Conservation (phyloP, 2,113 vertebrate genomes). For the Salvelinus fontinalis region DNA sequence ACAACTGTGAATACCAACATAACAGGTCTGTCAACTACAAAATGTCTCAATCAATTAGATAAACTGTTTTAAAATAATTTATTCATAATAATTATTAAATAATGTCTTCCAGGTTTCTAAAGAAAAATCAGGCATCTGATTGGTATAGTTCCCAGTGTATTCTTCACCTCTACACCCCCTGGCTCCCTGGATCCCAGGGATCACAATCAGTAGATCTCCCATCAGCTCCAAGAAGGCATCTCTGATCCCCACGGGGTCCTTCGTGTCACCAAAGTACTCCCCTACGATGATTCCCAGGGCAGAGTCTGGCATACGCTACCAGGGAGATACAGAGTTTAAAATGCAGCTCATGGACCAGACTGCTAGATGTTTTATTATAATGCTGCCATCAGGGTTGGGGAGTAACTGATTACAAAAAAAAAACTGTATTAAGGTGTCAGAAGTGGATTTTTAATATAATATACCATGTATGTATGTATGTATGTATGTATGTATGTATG, state of each 20-base stretch:
- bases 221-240: constrained; percentile 2
- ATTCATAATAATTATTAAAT: background rate
- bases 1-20: background rate
- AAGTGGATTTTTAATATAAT: too few species aligned
- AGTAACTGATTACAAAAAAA: too few species aligned
- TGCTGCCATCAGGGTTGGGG: too few species aligned
- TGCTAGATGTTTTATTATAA: too few species aligned
- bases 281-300: constrained; percentile 3
- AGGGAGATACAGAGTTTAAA: background rate
- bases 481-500: constrained; percentile 30
- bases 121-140: background rate
- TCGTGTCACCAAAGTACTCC: constrained; percentile 13
- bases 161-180: constrained; percentile 4
- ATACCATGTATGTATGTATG: constrained; percentile 44
- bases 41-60: background rate
- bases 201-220: background rate
- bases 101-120: background rate
- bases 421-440: too few species aligned
- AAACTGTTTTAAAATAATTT: background rate
- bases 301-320: background rate
- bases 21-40: background rate
- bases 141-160: background rate
- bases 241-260: constrained; percentile 1
- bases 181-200: background rate
- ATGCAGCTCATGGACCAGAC: too few species aligned